A percentile compares a stretch with the other conserved stretches of the same genome.
Evolutionary conservation across 2,888 invertebrate genomes (phyloP).

Genomic region (Drosophila flavopinicola): DNA sequence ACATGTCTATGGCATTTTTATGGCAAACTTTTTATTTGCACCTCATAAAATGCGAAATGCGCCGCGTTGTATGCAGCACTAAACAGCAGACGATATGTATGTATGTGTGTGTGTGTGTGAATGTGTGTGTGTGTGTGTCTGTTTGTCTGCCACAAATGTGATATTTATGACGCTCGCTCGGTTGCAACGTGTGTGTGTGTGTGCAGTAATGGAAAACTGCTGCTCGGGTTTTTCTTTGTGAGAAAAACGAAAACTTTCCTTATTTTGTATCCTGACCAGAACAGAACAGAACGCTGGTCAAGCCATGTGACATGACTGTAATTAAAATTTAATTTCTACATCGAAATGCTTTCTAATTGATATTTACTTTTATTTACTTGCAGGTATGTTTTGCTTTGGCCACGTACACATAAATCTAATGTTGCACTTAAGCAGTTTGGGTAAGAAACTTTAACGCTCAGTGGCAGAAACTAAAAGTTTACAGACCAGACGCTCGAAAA

Average conservation of each 20-base stretch:
- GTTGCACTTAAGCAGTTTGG: conserved; percentile 22
- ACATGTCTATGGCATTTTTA: conserved; percentile 80
- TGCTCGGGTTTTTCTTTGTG: conserved; percentile 24
- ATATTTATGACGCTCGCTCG: conserved; percentile 69
- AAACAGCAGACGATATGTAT: conserved; percentile 44
- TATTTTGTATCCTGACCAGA: conserved; percentile 32
- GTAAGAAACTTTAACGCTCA: conserved; percentile 46
- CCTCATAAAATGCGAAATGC: conserved; percentile 83
- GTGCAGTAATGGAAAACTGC: conserved; percentile 46
- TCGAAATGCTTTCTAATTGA: conserved; percentile 61
- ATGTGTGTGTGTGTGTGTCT: conserved; percentile 18
- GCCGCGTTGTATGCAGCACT: conserved; percentile 74
- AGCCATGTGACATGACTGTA: conserved; percentile 46
- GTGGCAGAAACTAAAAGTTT: conserved; percentile 29
- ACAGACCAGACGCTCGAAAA: conserved; percentile 41
- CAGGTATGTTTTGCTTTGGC: conserved; percentile 61
- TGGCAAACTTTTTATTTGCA: conserved; percentile 83
- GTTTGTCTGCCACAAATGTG: conserved; percentile 74
- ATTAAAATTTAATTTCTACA: conserved; percentile 68
- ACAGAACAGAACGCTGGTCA: too few species aligned
- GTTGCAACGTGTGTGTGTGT: conserved; percentile 11
- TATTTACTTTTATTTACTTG: conserved; percentile 61
- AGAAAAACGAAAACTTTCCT: conserved; percentile 58
- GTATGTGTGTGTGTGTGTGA: conserved; percentile 1
- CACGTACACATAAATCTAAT: conserved; percentile 33